Conservation (phyloP, 2,113 vertebrate species). For the Mesoclemmys tuberculata region DNA sequence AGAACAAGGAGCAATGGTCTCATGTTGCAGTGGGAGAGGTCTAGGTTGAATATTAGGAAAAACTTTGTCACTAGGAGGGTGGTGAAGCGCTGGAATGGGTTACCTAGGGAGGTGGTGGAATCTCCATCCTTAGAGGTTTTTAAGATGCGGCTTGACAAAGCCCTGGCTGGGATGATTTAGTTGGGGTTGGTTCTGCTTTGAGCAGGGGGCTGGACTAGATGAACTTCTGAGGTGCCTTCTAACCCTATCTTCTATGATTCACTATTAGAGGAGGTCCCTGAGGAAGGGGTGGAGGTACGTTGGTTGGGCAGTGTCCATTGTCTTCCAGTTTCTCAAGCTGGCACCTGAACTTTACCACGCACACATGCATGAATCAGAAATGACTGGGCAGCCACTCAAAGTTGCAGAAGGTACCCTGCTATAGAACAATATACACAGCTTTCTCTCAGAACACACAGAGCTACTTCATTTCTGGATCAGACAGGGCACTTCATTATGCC, state of each 20-base stretch:
- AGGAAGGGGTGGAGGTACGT: neutral
- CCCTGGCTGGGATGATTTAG: too few species aligned
- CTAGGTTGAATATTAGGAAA: too few species aligned
- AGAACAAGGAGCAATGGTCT: too few species aligned
- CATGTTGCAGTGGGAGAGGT: too few species aligned
- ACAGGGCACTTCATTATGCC: neutral
- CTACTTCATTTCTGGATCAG: neutral
- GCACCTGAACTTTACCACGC: neutral
- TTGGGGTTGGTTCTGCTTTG: too few species aligned
- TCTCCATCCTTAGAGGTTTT: too few species aligned
- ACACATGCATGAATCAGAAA: neutral
- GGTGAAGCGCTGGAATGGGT: too few species aligned
- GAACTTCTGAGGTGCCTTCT: too few species aligned
- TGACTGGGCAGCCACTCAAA: neutral
- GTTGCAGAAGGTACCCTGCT: neutral
- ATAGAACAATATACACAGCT: rapidly evolving
- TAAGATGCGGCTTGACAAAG: too few species aligned
- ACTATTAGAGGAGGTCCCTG: neutral
- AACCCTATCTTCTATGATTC: neutral
- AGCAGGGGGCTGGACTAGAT: too few species aligned
- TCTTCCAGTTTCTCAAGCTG: neutral
- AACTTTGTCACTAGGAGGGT: too few species aligned
- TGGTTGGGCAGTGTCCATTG: neutral
- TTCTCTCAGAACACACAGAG: neutral
- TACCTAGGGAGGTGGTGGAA: too few species aligned